These are phyloP conservation scores for Oncorhynchus gorbuscha DNA, from an alignment of 2,113 vertebrate genomes.

Conservation along the genomic window DNA sequence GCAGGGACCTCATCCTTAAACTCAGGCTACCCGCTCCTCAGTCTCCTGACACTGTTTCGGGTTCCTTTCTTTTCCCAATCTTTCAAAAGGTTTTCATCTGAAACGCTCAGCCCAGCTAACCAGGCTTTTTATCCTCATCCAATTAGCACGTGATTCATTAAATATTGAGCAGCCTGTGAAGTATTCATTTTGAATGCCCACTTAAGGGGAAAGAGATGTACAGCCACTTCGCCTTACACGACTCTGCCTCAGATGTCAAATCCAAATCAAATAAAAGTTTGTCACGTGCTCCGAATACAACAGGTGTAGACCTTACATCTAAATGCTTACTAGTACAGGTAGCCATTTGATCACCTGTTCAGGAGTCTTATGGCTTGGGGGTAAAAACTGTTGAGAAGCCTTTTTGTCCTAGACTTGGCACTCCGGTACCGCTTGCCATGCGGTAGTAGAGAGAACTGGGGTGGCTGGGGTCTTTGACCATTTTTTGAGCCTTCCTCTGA, in stretches of 20 bases:
- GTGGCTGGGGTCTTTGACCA: too few species aligned
- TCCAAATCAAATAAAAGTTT: too few species aligned
- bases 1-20: not conserved
- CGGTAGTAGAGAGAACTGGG: too few species aligned
- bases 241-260: not conserved
- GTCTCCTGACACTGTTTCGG: slow-evolving; percentile 9
- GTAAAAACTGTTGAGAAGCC: too few species aligned
- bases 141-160: slow-evolving; percentile 52
- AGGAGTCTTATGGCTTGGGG: too few species aligned
- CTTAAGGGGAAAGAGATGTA: slow-evolving; percentile 38
- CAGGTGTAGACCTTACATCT: too few species aligned
- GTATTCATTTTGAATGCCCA: slow-evolving; percentile 54
- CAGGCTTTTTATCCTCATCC: slow-evolving; percentile 45
- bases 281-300: too few species aligned
- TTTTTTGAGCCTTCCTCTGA: too few species aligned
- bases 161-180: slow-evolving; percentile 44
- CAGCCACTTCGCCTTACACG: slow-evolving; percentile 34
- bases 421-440: too few species aligned
- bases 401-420: too few species aligned
- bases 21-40: not conserved
- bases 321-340: too few species aligned
- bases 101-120: slow-evolving; percentile 53
- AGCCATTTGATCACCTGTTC: too few species aligned
- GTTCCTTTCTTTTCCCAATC: slow-evolving; percentile 18
- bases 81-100: slow-evolving; percentile 50